Evolutionary conservation across 1,140 invertebrate genomes (phyloP).

Genomic region (Euura lappo): DNA sequence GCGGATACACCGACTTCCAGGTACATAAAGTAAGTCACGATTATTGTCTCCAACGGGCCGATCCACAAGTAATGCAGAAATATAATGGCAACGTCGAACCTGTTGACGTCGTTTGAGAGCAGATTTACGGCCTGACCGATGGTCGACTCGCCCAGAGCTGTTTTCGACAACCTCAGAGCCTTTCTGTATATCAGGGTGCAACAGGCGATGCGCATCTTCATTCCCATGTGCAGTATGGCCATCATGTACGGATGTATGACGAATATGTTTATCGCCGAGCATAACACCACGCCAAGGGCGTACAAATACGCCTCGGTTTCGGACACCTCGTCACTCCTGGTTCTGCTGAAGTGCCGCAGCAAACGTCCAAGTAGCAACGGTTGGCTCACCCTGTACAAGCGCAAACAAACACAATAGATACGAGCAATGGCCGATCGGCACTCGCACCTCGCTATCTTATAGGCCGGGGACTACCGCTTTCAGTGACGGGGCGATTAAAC

Average conservation of each 20-base stretch:
- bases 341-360: constrained; percentile 70
- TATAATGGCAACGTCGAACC: constrained; percentile 72
- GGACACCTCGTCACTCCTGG: constrained; percentile 49
- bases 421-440: neutral
- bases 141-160: constrained; percentile 79
- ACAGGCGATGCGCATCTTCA: constrained; percentile 78
- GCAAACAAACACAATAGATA: neutral
- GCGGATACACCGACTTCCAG: constrained; percentile 73
- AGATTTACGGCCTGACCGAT: constrained; percentile 88
- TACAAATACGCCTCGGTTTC: constrained; percentile 69
- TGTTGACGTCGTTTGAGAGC: constrained; percentile 82
- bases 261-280: constrained; percentile 66
- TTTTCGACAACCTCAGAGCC: constrained; percentile 67
- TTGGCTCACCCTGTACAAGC: constrained; percentile 66
- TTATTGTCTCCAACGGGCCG: constrained; percentile 77
- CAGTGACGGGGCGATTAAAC: neutral
- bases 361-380: constrained; percentile 73
- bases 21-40: constrained; percentile 81
- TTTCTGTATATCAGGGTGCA: constrained; percentile 86
- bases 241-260: constrained; percentile 82
- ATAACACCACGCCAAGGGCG: constrained; percentile 73
- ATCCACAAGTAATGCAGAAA: constrained; percentile 75
- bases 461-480: neutral
- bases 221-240: constrained; percentile 72
- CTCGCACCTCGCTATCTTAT: neutral